These are phyloP conservation scores for Hippocampus mohnikei DNA, from an alignment of 2,113 vertebrate species.

Conservation along the genomic window DNA sequence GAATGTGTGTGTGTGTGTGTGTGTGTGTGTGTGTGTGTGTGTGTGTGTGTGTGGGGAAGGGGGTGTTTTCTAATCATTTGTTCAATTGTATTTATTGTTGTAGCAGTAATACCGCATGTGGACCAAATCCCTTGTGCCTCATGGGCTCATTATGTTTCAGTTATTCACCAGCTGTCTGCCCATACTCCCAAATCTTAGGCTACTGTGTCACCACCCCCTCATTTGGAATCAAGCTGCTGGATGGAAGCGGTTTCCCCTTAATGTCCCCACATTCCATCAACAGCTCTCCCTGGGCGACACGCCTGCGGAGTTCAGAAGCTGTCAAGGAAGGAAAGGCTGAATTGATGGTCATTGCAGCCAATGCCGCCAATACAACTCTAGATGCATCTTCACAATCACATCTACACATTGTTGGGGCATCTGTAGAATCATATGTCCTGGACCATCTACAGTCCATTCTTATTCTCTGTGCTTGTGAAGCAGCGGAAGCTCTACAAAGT, in stretches of 20 bases:
- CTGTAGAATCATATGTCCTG: not conserved
- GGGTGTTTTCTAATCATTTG: not conserved
- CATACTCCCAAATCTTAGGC: constrained; percentile 18
- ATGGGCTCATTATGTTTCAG: not conserved
- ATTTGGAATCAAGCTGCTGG: constrained; percentile 52
- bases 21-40: not conserved
- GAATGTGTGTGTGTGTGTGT: not conserved
- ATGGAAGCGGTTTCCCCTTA: constrained; percentile 36
- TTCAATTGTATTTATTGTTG: not conserved
- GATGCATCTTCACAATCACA: constrained; percentile 31
- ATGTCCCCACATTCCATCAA: constrained; percentile 52
- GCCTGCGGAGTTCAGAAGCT: constrained; percentile 56
- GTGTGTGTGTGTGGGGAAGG: not conserved
- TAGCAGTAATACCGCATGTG: not conserved
- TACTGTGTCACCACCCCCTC: constrained; percentile 37
- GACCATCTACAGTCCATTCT: no score
- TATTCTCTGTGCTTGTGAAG: constrained; percentile 1
- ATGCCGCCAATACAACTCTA: constrained; percentile 52
- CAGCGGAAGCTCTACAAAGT: constrained; percentile 15
- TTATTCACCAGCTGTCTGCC: constrained; percentile 32
- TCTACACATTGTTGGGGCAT: constrained; percentile 25
- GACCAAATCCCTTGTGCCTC: not conserved
- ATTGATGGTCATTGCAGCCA: constrained; percentile 52
- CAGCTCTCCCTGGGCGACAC: constrained; percentile 11
- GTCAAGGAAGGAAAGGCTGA: constrained; percentile 56